Evolutionary conservation across 1,140 invertebrate species (phyloP).

Genomic region (Atta colombica): DNA sequence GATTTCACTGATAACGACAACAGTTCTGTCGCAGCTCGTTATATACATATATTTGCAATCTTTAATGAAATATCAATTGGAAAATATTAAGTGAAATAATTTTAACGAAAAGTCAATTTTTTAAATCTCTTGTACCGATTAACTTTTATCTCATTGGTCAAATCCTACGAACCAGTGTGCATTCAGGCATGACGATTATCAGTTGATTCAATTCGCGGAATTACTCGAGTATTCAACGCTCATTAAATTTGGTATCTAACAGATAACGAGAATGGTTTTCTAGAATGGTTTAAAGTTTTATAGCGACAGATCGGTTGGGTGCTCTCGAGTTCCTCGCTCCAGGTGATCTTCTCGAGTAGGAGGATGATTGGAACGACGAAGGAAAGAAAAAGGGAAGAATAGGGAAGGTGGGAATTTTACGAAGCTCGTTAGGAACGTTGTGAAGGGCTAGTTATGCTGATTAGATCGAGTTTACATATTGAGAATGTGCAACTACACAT

Average conservation of each 20-base stretch:
- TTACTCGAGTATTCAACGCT: neutral
- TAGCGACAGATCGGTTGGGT: neutral
- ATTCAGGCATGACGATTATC: slow-evolving; percentile 30
- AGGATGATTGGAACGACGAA: neutral
- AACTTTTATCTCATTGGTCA: neutral
- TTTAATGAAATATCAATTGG: neutral
- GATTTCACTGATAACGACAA: neutral
- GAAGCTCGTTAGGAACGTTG: slow-evolving; percentile 53
- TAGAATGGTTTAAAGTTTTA: neutral
- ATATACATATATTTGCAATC: neutral
- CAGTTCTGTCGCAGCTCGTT: neutral
- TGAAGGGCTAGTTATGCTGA: slow-evolving; percentile 60
- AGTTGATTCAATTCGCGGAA: slow-evolving; percentile 22
- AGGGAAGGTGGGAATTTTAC: slow-evolving; percentile 42
- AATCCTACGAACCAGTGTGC: neutral
- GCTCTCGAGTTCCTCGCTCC: slow-evolving; percentile 4
- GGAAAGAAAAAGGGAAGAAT: neutral
- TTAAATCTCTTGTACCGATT: neutral
- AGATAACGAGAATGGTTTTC: slow-evolving; percentile 49
- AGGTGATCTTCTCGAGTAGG: neutral
- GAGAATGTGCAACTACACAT: slow-evolving; percentile 30
- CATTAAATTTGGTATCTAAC: slow-evolving; percentile 23
- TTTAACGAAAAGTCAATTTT: neutral
- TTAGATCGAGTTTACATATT: slow-evolving; percentile 66
- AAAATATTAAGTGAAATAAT: neutral